Evolutionary conservation across 2,797 vertebrate genomes (phyloP).

Genomic region (Enteromius paludinosus): DNA sequence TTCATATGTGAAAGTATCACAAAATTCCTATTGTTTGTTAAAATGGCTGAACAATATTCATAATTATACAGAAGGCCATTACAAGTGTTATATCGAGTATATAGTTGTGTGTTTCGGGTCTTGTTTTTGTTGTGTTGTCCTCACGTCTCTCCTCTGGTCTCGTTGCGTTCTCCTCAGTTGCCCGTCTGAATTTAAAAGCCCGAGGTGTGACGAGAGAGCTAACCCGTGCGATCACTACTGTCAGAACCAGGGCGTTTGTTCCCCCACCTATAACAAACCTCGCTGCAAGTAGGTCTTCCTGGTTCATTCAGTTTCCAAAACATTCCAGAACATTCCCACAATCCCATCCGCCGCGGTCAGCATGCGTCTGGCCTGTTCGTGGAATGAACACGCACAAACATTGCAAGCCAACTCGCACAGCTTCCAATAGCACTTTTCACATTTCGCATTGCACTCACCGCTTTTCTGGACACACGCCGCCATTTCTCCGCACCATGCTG

Average conservation of each 20-base stretch:
- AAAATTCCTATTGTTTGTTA: neutral
- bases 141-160: constrained; percentile 47
- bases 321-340: constrained; percentile 26
- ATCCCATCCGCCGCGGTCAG: constrained; percentile 10
- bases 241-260: constrained; percentile 93
- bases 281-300: constrained; percentile 88
- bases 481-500: constrained; percentile 15
- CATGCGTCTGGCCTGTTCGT: neutral
- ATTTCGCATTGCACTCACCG: constrained; percentile 12
- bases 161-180: constrained; percentile 82
- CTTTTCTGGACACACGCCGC: neutral
- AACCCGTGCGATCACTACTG: constrained; percentile 93
- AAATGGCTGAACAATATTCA: neutral
- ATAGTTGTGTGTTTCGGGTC: neutral
- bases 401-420: neutral
- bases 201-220: constrained; percentile 90
- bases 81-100: neutral
- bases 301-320: constrained; percentile 20
- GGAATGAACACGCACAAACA: constrained; percentile 23
- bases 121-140: constrained; percentile 30
- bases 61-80: neutral
- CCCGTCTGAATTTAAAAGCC: constrained; percentile 90
- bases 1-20: neutral
- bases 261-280: constrained; percentile 92
- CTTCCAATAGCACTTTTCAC: constrained; percentile 4